Evolutionary conservation across 2,888 invertebrate genomes (phyloP).

Genomic region (Thysanoteuthis rhombus): DNA sequence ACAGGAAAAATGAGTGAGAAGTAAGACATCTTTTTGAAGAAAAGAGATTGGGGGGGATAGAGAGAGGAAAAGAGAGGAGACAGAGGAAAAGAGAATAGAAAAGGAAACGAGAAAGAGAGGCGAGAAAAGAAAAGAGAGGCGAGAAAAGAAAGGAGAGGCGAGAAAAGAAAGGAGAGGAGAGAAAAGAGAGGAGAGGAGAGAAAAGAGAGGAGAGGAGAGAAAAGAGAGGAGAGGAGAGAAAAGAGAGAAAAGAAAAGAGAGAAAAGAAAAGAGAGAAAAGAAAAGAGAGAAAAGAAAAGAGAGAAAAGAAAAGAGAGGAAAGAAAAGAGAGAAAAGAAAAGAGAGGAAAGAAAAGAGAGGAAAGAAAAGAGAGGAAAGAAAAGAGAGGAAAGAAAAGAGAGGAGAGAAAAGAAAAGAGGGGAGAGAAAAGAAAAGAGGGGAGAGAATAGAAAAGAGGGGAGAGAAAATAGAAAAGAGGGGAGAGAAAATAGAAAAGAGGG

Average conservation of each 20-base stretch:
- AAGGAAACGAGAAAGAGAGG: background rate
- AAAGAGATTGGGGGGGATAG: too few relatives aligned
- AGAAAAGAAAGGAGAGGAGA: too few relatives aligned
- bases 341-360: background rate
- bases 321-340: background rate
- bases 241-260: background rate
- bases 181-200: background rate
- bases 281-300: background rate
- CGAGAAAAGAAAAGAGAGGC: background rate
- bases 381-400: background rate
- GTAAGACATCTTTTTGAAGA: background rate
- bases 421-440: background rate
- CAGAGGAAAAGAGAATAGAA: background rate
- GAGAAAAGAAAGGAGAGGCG: background rate
- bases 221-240: background rate
- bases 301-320: background rate
- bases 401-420: background rate
- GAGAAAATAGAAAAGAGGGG: background rate
- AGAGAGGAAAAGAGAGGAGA: background rate
- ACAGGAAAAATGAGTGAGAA: background rate
- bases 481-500: background rate
- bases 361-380: background rate
- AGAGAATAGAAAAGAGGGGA: rapidly evolving
- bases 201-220: background rate
- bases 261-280: background rate